Conservation (phyloP, 2,113 vertebrate species). For the Rhea pennata region DNA sequence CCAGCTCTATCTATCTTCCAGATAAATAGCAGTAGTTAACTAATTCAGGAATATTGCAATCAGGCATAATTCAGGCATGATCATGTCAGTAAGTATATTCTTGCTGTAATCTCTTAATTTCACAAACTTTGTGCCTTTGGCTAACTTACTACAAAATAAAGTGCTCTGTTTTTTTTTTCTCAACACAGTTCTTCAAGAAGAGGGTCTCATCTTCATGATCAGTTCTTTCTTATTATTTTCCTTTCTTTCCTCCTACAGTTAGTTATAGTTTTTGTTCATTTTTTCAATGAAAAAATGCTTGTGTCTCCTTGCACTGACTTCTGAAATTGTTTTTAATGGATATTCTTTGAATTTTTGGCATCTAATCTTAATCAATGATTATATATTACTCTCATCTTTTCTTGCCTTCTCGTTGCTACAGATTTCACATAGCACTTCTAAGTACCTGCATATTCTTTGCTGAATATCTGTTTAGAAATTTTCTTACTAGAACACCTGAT, state of each 20-base stretch:
- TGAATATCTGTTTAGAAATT: neutral
- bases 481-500: neutral
- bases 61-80: neutral
- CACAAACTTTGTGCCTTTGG: neutral
- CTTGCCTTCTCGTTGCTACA: neutral
- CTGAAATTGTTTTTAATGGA: neutral
- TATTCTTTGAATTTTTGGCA: neutral
- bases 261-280: neutral
- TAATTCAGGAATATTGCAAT: neutral
- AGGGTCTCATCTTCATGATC: neutral
- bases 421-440: neutral
- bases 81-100: neutral
- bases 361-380: neutral
- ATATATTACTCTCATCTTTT: neutral
- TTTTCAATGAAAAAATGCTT: neutral
- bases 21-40: neutral
- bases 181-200: neutral
- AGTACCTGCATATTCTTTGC: neutral
- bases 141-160: neutral
- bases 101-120: neutral
- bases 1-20: too few species aligned
- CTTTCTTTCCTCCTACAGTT: neutral
- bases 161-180: neutral
- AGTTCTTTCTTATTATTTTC: neutral
- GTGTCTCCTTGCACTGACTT: neutral